A percentile compares a stretch with the other conserved stretches of the same genome.
phyloP scores from a whole-genome alignment of 2,113 vertebrate genomes.

The Sinocyclocheilus anophthalmus region DNA sequence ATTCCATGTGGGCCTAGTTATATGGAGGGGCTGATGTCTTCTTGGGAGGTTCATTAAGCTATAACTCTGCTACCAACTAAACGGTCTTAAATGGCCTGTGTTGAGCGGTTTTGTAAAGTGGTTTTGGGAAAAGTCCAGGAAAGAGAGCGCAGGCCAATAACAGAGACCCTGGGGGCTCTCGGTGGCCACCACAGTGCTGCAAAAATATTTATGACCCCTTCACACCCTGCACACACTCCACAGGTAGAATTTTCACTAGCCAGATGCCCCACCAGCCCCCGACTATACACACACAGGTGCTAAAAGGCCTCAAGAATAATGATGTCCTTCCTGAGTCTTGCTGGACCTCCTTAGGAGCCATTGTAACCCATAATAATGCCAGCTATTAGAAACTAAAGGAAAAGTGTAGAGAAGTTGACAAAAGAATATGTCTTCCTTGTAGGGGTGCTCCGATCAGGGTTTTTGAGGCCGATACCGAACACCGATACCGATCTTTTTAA shows the following conservation, averaged over 20 bases:
- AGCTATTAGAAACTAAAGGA: constrained; percentile 28
- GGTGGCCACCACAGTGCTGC: background rate
- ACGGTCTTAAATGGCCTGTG: background rate
- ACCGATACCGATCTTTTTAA: too few species aligned
- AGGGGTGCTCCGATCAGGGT: too few species aligned
- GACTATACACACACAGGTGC: constrained; percentile 60
- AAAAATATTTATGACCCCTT: background rate
- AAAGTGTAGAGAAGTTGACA: background rate
- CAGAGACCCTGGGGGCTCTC: background rate
- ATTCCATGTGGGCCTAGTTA: background rate
- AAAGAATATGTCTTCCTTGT: background rate
- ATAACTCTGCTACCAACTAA: constrained; percentile 17
- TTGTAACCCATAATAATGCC: constrained; percentile 58
- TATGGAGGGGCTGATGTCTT: background rate
- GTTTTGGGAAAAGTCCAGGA: constrained; percentile 21
- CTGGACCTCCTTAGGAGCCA: constrained; percentile 59
- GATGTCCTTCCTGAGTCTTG: constrained; percentile 62
- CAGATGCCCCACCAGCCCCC: constrained; percentile 46
- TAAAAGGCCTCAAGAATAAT: constrained; percentile 49
- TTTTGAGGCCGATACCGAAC: too few species aligned
- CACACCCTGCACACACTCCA: constrained; percentile 25
- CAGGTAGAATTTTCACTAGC: constrained; percentile 45
- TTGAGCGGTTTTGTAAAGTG: background rate
- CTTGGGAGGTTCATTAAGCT: constrained; percentile 30
- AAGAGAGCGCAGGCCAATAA: background rate